These are phyloP conservation scores for Ceyx margarethae DNA, from an alignment of 2,113 vertebrate species.

Conservation along the genomic window DNA sequence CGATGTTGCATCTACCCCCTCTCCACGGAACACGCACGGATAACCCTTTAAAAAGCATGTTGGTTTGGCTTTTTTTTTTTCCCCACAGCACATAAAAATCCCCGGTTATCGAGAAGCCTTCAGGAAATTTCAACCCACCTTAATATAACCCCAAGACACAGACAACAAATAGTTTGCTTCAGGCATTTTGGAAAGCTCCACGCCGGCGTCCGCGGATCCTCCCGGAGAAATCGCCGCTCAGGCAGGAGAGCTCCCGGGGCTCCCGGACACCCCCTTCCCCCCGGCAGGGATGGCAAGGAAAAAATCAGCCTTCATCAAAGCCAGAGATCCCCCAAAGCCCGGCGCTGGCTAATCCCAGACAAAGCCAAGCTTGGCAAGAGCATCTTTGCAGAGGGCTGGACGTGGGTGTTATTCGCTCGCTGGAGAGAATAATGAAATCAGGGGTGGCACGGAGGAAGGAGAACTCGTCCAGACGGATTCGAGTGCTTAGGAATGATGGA, in stretches of 20 bases:
- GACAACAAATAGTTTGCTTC: slow-evolving; percentile 95
- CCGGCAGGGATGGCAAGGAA: neutral
- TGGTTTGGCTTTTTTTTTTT: no score
- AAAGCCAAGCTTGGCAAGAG: slow-evolving; percentile 18
- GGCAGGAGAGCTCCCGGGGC: slow-evolving; percentile 62
- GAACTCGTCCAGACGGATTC: slow-evolving; percentile 22
- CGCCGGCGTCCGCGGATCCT: slow-evolving; percentile 77
- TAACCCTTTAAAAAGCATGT: neutral
- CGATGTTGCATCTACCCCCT: neutral
- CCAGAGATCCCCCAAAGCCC: neutral
- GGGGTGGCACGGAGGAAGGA: slow-evolving; percentile 42
- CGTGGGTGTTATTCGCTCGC: slow-evolving; percentile 45
- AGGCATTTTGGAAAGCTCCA: slow-evolving; percentile 89
- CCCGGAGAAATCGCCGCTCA: slow-evolving; percentile 56
- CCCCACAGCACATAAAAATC: neutral
- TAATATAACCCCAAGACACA: slow-evolving; percentile 97
- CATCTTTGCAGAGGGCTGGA: slow-evolving; percentile 26
- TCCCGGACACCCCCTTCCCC: slow-evolving; percentile 14
- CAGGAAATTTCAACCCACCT: slow-evolving; percentile 86
- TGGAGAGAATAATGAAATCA: slow-evolving; percentile 36
- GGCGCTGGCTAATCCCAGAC: slow-evolving; percentile 13
- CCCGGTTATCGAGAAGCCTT: neutral
- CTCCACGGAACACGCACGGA: neutral
- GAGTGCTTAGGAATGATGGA: slow-evolving; percentile 74
- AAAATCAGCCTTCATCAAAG: neutral